These are phyloP conservation scores for Drosophila biarmipes DNA, from an alignment of 1,140 invertebrate species.

Conservation along the genomic window DNA sequence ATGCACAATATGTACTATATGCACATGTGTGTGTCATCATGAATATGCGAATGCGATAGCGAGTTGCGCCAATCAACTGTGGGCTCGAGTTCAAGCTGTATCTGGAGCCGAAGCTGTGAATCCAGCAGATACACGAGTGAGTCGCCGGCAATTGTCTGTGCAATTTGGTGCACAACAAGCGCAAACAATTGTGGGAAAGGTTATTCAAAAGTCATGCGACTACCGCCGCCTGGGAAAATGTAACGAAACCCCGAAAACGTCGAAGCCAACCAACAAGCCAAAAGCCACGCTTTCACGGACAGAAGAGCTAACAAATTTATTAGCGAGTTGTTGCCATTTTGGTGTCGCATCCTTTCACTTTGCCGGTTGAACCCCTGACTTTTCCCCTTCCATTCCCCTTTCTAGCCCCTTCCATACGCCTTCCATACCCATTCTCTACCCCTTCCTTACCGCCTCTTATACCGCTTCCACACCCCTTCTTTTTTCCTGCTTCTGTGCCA, in stretches of 20 bases:
- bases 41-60: slow-evolving; percentile 62
- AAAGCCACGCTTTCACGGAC: slow-evolving; percentile 45
- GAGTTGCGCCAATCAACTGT: slow-evolving; percentile 65
- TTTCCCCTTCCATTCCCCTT: background rate
- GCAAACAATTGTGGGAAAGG: slow-evolving; percentile 80
- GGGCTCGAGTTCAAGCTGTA: background rate
- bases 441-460: background rate
- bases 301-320: slow-evolving; percentile 47
- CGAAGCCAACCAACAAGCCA: slow-evolving; percentile 21
- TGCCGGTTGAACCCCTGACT: slow-evolving; percentile 48
- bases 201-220: slow-evolving; percentile 73
- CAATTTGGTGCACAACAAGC: slow-evolving; percentile 64
- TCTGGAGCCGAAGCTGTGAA: slow-evolving; percentile 15
- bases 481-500: slow-evolving; percentile 27
- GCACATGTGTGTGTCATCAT: slow-evolving; percentile 74
- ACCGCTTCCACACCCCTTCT: background rate
- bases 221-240: slow-evolving; percentile 59
- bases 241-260: slow-evolving; percentile 21
- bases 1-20: slow-evolving; percentile 54
- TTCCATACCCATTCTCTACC: background rate
- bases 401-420: too few relatives aligned
- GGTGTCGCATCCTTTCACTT: slow-evolving; percentile 65
- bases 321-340: slow-evolving; percentile 16
- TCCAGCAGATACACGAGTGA: slow-evolving; percentile 15
- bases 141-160: slow-evolving; percentile 67